phyloP scores from a whole-genome alignment of 2,888 invertebrate genomes.

The Drosophila atroscutellata region DNA sequence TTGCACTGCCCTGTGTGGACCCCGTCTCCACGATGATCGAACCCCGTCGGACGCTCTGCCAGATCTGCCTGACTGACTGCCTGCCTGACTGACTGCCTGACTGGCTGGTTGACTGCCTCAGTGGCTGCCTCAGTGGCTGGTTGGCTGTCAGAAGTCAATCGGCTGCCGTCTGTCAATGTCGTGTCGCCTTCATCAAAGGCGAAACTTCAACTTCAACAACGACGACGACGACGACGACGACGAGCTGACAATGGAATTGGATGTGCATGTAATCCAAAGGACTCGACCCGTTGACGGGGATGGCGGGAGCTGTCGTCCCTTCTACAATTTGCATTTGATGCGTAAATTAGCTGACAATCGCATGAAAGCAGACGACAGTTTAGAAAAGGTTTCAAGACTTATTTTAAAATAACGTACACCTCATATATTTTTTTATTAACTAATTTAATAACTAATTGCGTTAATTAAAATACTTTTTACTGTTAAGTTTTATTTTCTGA shows the following conservation, averaged over 20 bases:
- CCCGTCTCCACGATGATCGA: slow-evolving; percentile 46
- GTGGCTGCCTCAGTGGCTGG: slow-evolving; percentile 29
- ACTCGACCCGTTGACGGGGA: slow-evolving; percentile 22
- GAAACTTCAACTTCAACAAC: slow-evolving; percentile 6
- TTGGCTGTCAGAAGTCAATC: slow-evolving; percentile 79
- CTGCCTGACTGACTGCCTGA: neutral
- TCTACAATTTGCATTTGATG: slow-evolving; percentile 66
- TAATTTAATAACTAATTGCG: neutral
- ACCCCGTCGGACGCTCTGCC: slow-evolving; percentile 20
- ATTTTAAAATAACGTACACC: neutral
- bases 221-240: slow-evolving; percentile 20
- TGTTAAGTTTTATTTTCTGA: accelerated
- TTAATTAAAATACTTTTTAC: neutral
- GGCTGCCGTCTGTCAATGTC: slow-evolving; percentile 78
- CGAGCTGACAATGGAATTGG: slow-evolving; percentile 66
- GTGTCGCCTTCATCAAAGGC: slow-evolving; percentile 80
- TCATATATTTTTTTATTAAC: no score
- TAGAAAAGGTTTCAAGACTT: neutral
- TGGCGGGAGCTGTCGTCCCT: slow-evolving; percentile 31
- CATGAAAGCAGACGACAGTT: neutral
- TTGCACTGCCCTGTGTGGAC: slow-evolving; percentile 44
- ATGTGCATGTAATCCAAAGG: slow-evolving; percentile 55
- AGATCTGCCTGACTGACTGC: slow-evolving; percentile 17
- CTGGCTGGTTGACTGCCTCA: neutral
- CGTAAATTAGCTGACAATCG: slow-evolving; percentile 63